Base-by-base conservation (phyloP, 2,113 vertebrate species). In the Pterophyllum scalare region DNA sequence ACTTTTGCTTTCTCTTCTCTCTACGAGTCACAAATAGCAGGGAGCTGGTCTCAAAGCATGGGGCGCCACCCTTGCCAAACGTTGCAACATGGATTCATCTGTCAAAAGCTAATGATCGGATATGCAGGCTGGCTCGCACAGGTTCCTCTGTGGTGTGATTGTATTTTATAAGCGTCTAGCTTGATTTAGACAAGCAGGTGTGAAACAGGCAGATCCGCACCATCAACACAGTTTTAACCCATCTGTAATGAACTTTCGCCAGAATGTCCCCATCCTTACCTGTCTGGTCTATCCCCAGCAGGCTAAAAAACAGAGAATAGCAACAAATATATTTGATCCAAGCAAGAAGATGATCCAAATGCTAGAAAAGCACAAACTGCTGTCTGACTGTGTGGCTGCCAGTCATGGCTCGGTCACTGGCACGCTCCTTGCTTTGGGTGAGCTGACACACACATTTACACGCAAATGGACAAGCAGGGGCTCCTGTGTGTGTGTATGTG, bases 361-460 rank as follows among this genome's bases (percentile, higher is more conserved):
- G 56, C 9, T 80, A 40, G n/a, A n/a, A 87, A 78, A 38, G 67
- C 26, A 43, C n/a, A 88, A 88, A 56, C 49, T 78, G 75, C 83
- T 76, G 24, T 61, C 56, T 85, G 89, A 84, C 62, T 11, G 67
- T 59, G 70, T 2, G 64, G 59, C 84, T 74, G 82, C 85, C 85
- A 54, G 91, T 88, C 90, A 91, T 78, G 78, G 67, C 85, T 76
- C 40, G 75, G 88, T 79, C 60, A 60, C 65, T 46, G 64, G 86
- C n/a, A 81, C 46, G 49, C 43, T 83, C 35, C 28, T 77, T 60
- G 28, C 75, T 78, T 59, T 3, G 67, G 15, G 70, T 11, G 52
- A 76, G 87, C 92, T 88, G 90, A 89, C 86, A 83, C 88, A 89
- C 81, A 89, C 82, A 57, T 87, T 81, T 65, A 82, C 87, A 88